These are phyloP conservation scores for Nasonovia ribisnigri DNA, from an alignment of 2,888 invertebrate genomes.

Conservation along the genomic window DNA sequence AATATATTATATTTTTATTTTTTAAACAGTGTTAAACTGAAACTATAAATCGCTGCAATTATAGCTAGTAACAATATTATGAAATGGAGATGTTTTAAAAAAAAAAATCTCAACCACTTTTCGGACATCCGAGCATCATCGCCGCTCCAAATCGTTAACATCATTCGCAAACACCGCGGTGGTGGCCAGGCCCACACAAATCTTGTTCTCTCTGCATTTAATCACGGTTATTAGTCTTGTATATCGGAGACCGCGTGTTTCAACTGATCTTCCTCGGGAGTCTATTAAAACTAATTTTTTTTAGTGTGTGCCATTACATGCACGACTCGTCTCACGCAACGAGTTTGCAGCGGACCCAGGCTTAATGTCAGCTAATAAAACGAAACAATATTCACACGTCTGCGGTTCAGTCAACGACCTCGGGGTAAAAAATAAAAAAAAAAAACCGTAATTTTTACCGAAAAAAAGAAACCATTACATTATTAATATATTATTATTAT, in stretches of 20 bases:
- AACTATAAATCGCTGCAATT: neutral
- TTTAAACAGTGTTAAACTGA: neutral
- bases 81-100: neutral
- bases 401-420: slow-evolving; percentile 23
- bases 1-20: no score
- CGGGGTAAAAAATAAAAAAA: neutral
- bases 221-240: neutral
- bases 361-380: slow-evolving; percentile 40
- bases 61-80: neutral
- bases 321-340: slow-evolving; percentile 39
- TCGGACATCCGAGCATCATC: neutral
- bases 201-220: neutral
- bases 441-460: neutral
- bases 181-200: neutral
- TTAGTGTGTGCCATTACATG: slow-evolving; percentile 19
- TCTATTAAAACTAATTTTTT: slow-evolving; percentile 32
- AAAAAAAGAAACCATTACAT: neutral
- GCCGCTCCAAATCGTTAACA: neutral
- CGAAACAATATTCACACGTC: slow-evolving; percentile 39
- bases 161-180: neutral
- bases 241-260: neutral
- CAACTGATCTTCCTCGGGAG: slow-evolving; percentile 20
- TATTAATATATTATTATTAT: neutral
- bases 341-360: neutral
- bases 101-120: neutral